Evolutionary conservation across 2,113 vertebrate species (phyloP).

Genomic region (Tautogolabrus adspersus): DNA sequence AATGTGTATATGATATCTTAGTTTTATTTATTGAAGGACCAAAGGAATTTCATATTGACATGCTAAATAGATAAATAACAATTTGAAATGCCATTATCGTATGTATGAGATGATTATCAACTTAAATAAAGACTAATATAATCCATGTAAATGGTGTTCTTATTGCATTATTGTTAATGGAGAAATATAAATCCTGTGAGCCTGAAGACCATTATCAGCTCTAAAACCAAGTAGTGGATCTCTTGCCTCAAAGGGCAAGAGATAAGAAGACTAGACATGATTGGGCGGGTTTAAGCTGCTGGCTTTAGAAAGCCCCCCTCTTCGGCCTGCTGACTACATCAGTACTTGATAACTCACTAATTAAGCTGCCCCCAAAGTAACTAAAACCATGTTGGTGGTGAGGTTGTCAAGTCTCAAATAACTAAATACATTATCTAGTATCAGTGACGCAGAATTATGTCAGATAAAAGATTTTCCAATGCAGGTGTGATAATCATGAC

Average conservation of each 20-base stretch:
- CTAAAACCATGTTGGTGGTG: constrained; percentile 25
- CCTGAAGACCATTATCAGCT: not conserved
- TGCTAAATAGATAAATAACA: constrained; percentile 84
- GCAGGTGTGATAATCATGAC: constrained; percentile 44
- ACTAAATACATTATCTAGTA: not conserved
- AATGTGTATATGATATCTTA: constrained; percentile 93
- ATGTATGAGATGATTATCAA: constrained; percentile 85
- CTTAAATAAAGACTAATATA: constrained; percentile 90
- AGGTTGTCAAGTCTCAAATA: constrained; percentile 13
- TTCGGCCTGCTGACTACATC: constrained; percentile 21
- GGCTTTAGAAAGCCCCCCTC: constrained; percentile 19
- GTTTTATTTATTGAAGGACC: constrained; percentile 92
- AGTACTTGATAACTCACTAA: not conserved
- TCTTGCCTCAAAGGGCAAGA: constrained; percentile 1
- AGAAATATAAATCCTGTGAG: constrained; percentile 20
- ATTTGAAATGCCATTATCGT: constrained; percentile 87
- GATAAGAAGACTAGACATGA: not conserved
- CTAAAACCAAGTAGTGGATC: not conserved
- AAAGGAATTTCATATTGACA: constrained; percentile 94
- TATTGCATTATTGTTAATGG: constrained; percentile 79
- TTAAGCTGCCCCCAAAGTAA: constrained; percentile 31
- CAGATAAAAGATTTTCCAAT: constrained; percentile 1
- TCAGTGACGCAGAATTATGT: constrained; percentile 1
- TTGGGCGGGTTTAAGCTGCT: constrained; percentile 4
- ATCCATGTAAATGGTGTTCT: constrained; percentile 84